Conservation (phyloP, 1,140 invertebrate species). For the Carposina sasakii region DNA sequence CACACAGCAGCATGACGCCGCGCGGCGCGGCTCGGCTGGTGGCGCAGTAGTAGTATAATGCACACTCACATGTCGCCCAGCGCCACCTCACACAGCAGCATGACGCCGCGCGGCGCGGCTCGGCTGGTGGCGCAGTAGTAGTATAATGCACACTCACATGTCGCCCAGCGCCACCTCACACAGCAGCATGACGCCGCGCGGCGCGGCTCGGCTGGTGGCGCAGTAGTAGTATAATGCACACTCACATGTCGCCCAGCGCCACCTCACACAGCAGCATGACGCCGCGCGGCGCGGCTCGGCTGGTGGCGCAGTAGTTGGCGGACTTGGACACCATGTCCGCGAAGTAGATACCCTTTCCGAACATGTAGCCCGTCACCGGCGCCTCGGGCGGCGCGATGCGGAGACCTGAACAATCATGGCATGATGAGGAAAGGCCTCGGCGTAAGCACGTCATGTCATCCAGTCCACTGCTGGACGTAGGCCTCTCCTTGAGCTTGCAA, state of each 20-base stretch:
- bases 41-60: conserved; percentile 96
- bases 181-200: conserved; percentile 88
- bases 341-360: conserved; percentile 97
- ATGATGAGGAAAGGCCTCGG: no score
- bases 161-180: conserved; percentile 97
- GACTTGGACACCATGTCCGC: conserved; percentile 99
- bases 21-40: conserved; percentile 80
- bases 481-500: no score
- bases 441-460: no score
- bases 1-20: conserved; percentile 92
- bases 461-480: no score
- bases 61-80: conserved; percentile 89
- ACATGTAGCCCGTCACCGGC: conserved; percentile 97
- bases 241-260: conserved; percentile 93
- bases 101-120: conserved; percentile 82
- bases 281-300: conserved; percentile 80
- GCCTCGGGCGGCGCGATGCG: conserved; percentile 97
- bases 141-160: conserved; percentile 85
- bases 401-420: no score
- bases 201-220: conserved; percentile 79
- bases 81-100: conserved; percentile 96
- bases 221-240: no score
- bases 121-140: no score
- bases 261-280: conserved; percentile 95
- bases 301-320: conserved; percentile 96